Evolutionary conservation across 1,140 invertebrate species (phyloP), one percentile per base, ranked within the genome.

Genomic region (Samia ricini): DNA sequence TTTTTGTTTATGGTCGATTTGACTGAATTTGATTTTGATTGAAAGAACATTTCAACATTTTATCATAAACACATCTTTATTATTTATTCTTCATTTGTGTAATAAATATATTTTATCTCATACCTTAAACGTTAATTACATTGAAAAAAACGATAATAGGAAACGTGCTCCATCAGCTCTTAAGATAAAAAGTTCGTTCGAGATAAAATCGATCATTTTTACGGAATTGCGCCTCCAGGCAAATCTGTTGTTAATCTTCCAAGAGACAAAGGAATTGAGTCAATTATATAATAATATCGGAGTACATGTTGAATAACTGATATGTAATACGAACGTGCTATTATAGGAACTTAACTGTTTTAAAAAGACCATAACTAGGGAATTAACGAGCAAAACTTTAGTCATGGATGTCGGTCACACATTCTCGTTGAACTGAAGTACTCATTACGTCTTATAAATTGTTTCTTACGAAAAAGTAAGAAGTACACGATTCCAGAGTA

Each of bases 281-380:
- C 58, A 70, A 68, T 74, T 76, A 81, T 80, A 79, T 81, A 71
- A 81, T 77, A 80, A 71, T 63, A 76, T 77, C 75, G 60, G 29
- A 61, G 56, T 61, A 65, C 64, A 63, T 66, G 60, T 67, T 63
- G 54, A 62, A 26, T 60, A 59, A 74, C 65, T 69, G 61, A 61
- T 56, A 50, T 49, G 23, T 56, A 65, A 71, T 71, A 65, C 64
- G 62, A 50, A 48, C 60, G 42, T 52, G 56, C 36, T 48, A 24
- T 15, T 20, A 51, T 22, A 56, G 52, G 48, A 63, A 55, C 15
- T n/a, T n/a, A n/a, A n/a, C n/a, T n/a, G n/a, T n/a, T n/a, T n/a
- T n/a, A n/a, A n/a, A n/a, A n/a, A n/a, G n/a, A n/a, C n/a, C n/a
- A n/a, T n/a, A n/a, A n/a, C n/a, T n/a, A n/a, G n/a, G n/a, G n/a